phyloP scores from a whole-genome alignment of 2,113 vertebrate species.

The Lepus europaeus region DNA sequence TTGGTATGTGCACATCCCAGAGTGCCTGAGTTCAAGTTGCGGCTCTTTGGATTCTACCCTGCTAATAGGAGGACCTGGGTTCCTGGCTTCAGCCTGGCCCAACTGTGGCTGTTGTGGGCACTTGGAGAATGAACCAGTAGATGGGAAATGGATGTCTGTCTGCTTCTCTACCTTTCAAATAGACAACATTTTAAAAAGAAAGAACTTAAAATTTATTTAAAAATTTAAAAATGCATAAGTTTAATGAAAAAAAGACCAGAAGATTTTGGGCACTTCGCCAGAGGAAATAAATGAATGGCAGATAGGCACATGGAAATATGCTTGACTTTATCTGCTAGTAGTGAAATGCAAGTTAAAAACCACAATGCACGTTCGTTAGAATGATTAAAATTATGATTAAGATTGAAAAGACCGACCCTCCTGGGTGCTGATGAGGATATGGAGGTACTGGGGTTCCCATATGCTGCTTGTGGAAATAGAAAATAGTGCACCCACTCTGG shows the following conservation, averaged over 20 bases:
- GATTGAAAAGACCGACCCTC: neutral
- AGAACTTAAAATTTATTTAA: neutral
- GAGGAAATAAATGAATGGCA: neutral
- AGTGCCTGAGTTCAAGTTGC: too few relatives aligned
- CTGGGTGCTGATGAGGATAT: neutral
- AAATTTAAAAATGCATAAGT: neutral
- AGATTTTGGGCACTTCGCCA: neutral
- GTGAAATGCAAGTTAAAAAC: neutral
- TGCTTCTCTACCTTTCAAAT: too few relatives aligned
- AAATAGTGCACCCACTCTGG: neutral
- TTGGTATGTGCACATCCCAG: too few relatives aligned
- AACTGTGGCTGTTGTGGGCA: too few relatives aligned
- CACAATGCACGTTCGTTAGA: neutral
- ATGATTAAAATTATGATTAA: neutral
- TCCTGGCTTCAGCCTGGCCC: too few relatives aligned
- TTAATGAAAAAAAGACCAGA: neutral
- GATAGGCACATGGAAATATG: neutral
- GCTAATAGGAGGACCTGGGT: too few relatives aligned
- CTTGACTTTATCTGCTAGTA: neutral
- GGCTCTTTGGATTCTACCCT: too few relatives aligned
- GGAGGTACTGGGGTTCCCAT: neutral
- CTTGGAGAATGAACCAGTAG: too few relatives aligned
- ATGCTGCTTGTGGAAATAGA: neutral
- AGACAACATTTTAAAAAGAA: neutral
- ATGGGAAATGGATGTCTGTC: too few relatives aligned